A percentile compares a stretch with the other conserved stretches of the same genome.
These are phyloP conservation scores for Cerastis leucographa DNA, from an alignment of 2,888 invertebrate genomes.

Conservation along the genomic window DNA sequence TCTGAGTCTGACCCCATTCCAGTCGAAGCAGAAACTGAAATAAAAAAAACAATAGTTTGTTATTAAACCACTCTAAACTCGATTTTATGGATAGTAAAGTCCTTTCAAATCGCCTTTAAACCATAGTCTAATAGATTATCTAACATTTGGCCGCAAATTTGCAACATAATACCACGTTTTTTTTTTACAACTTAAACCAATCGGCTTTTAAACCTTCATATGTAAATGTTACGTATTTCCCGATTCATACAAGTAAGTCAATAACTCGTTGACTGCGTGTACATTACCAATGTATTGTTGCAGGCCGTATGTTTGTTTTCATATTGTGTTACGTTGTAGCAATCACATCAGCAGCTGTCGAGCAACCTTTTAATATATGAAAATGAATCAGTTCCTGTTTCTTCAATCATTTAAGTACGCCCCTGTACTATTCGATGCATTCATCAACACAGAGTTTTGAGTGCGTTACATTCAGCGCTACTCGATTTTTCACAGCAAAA, in stretches of 20 bases:
- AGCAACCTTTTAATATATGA: background rate
- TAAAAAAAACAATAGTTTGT: background rate
- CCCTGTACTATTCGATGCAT: no score
- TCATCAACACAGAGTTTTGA: no score
- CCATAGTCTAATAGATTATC: no score
- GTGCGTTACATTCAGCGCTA: no score
- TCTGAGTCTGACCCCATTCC: constrained; percentile 3
- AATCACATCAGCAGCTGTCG: constrained; percentile 8
- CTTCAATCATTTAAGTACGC: no score
- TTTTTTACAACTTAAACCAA: constrained; percentile 7
- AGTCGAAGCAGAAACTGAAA: background rate
- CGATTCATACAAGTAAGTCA: constrained; percentile 20
- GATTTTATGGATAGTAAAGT: no score
- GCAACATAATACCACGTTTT: background rate
- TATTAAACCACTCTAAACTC: background rate
- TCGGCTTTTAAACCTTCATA: constrained; percentile 12
- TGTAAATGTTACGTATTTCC: background rate
- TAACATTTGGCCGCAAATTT: no score
- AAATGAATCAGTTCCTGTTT: no score
- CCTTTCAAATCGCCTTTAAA: no score
- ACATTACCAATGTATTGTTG: constrained; percentile 28
- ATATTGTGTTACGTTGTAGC: background rate
- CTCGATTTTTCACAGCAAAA: no score
- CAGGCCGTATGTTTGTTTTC: background rate
- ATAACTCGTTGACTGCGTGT: constrained; percentile 11